These are phyloP conservation scores for Entomobrya multifasciata DNA, from an alignment of 2,888 invertebrate genomes.

Conservation along the genomic window DNA sequence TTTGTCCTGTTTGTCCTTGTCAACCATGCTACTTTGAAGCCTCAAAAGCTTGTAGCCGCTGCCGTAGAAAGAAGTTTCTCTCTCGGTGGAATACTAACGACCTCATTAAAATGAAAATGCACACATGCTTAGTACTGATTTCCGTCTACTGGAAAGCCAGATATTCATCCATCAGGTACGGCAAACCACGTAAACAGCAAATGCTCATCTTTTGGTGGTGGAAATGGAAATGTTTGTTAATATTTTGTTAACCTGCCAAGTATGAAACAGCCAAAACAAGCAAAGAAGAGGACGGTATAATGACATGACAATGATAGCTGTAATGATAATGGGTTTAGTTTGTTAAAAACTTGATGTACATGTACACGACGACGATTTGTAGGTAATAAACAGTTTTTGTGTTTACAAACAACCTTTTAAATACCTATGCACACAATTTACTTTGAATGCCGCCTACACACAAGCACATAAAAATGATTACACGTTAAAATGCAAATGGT, in stretches of 20 bases:
- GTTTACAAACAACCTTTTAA: background rate
- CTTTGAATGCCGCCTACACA: too few species aligned
- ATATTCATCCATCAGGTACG: background rate
- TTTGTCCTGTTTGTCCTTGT: too few species aligned
- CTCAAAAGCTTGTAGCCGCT: too few species aligned
- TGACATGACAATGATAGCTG: background rate
- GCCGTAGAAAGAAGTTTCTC: background rate
- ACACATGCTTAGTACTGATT: background rate
- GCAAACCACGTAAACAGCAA: background rate
- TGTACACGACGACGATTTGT: slow-evolving; percentile 1
- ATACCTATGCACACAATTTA: too few species aligned
- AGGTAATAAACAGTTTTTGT: slow-evolving; percentile 12
- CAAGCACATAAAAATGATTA: too few species aligned
- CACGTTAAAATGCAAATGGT: too few species aligned
- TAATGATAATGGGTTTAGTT: slow-evolving; percentile 1
- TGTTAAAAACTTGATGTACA: background rate
- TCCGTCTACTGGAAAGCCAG: too few species aligned
- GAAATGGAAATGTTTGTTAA: background rate
- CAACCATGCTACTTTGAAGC: too few species aligned
- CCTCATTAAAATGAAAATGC: slow-evolving; percentile 45
- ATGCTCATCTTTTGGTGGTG: too few species aligned
- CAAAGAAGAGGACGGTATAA: background rate
- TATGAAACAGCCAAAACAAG: background rate
- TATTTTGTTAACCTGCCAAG: background rate
- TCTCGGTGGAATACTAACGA: slow-evolving; percentile 56